Evolutionary conservation across 53 echinoderm and acorn worm species (phyloP), one percentile per base, ranked within the genome.

Genomic region (Mesocentrotus franciscanus): DNA sequence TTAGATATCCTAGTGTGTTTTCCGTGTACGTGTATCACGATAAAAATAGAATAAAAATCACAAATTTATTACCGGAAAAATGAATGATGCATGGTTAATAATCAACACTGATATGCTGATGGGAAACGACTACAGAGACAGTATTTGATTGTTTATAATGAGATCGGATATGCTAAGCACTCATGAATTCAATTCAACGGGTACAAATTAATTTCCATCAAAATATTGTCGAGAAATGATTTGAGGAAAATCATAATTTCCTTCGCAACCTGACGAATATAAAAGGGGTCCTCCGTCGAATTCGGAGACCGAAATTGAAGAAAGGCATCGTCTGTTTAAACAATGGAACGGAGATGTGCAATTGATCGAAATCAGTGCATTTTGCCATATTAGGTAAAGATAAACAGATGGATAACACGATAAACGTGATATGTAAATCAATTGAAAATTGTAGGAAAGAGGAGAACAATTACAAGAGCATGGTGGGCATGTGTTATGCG

Each of bases 201-300:
- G 87, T 87, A 87, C 27, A 87, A 87, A 58, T 87, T 58, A 87
- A 87, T 87, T 29, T 87, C 14, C 87, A n/a, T 87, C 87, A 58
- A 87, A 87, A 87, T 29, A 56, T 56, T 87, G 58, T 58, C 5
- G 11, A 56, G 29, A 42, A 42, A 57, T 56, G 87, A 87, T 87
- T 87, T 87, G 29, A 87, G 87, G 87, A 87, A 87, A 87, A 57
- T 87, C 87, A 57, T 27, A 87, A 87, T 87, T 87, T 87, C 87
- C 87, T 56, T n/a, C 27, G 57, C 58, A 57, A 87, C 27, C 6
- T 29, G 87, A 87, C n/a, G 27, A 9, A 87, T n/a, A 87, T 8
- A n/a, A 20, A 87, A 58, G 27, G 13, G 15, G 87, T 27, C 12
- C 26, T 26, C n/a, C 10, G 27, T 58, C 27, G 58, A 58, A 12